Evolutionary conservation across 2,888 invertebrate genomes (phyloP).

Genomic region (Athalia circularis): DNA sequence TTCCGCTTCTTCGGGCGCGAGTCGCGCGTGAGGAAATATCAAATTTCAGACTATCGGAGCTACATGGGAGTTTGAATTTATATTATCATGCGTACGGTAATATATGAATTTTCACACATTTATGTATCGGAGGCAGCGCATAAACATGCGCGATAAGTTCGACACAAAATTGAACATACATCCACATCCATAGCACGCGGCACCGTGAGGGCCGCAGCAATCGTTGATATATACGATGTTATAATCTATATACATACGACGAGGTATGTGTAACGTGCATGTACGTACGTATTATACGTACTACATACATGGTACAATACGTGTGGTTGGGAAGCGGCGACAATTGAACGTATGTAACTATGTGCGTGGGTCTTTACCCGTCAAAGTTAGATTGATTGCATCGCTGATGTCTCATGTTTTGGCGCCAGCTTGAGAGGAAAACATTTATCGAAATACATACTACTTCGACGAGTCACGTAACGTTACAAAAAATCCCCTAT

Average conservation of each 20-base stretch:
- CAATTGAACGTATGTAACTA: too few relatives aligned
- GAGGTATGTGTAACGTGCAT: too few relatives aligned
- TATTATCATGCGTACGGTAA: background rate
- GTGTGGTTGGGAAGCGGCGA: too few relatives aligned
- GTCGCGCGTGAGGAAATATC: background rate
- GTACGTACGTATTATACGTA: background rate
- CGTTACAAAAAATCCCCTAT: background rate
- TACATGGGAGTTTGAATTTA: background rate
- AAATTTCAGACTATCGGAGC: background rate
- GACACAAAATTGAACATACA: too few relatives aligned
- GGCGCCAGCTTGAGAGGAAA: conserved; percentile 25
- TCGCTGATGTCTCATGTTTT: conserved; percentile 36
- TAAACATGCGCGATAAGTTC: too few relatives aligned
- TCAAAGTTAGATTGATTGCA: conserved; percentile 34
- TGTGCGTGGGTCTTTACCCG: conserved; percentile 7
- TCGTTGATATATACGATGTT: background rate
- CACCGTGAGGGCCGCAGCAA: background rate
- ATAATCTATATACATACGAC: too few relatives aligned
- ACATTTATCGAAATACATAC: conserved; percentile 26
- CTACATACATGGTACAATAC: background rate
- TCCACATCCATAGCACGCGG: background rate
- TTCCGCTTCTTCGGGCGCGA: background rate
- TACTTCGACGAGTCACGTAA: background rate
- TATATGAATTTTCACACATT: background rate
- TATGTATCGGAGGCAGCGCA: background rate